A percentile compares a stretch with the other conserved stretches of the same genome.
Evolutionary conservation across 2,113 vertebrate genomes (phyloP).

Genomic region (Eublepharis macularius): DNA sequence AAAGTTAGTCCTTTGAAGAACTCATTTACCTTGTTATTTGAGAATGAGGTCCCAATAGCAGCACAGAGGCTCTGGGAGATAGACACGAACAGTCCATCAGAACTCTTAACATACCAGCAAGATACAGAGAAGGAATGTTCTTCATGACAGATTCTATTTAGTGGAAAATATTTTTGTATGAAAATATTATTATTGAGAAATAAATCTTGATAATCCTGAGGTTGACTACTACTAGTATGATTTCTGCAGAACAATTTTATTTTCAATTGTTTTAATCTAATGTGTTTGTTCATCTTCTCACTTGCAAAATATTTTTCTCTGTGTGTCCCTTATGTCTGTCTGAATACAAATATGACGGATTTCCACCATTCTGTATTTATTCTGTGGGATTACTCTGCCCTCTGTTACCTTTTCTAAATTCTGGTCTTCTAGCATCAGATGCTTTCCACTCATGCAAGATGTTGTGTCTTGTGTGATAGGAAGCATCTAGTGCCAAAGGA

Average conservation of each 20-base stretch:
- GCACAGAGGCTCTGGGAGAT: not conserved
- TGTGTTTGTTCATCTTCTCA: not conserved
- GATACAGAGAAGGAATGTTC: rapidly evolving
- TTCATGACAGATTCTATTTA: conserved; percentile 29
- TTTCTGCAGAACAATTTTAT: not conserved
- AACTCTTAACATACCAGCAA: not conserved
- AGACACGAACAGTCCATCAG: not conserved
- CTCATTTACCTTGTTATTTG: conserved; percentile 29
- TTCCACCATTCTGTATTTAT: too few relatives aligned
- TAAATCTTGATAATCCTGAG: conserved; percentile 17
- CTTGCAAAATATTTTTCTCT: not conserved
- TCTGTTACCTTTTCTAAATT: too few relatives aligned
- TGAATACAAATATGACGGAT: too few relatives aligned
- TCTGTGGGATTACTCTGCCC: too few relatives aligned
- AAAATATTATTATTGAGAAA: not conserved
- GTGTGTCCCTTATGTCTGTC: too few relatives aligned
- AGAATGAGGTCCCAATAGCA: conserved; percentile 11
- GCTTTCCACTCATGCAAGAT: too few relatives aligned
- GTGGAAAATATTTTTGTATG: not conserved
- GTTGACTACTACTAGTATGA: not conserved
- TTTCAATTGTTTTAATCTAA: not conserved
- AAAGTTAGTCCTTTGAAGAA: conserved; percentile 56
- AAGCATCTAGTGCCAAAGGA: too few relatives aligned
- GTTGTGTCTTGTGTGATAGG: too few relatives aligned
- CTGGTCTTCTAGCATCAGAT: too few relatives aligned